Evolutionary conservation across 2,888 invertebrate species (phyloP), one percentile per base, ranked within the genome.

Genomic region (Zeuzera pyrina): DNA sequence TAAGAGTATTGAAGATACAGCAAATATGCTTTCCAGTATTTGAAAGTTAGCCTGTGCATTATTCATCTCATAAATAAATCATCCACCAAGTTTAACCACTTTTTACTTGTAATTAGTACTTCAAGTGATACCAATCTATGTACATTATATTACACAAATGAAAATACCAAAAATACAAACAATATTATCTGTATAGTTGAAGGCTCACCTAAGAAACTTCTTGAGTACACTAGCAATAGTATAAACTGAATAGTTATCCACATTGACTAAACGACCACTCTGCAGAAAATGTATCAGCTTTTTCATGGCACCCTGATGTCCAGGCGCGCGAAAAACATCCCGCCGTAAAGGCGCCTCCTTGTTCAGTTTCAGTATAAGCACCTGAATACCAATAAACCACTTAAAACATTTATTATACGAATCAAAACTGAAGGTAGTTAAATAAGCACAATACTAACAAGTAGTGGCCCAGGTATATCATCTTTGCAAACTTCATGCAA

Each of bases 211-310:
- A 34, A 98, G 87, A 83, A 98, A 98, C 83, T 97, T 98, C 86
- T 98, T 98, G 42, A 98, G 86, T 38, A 98, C 98, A 74, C 97
- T 97, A 36, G 98, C 98, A 58, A 98, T 96, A 14, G 98, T 98
- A 77, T 98, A 97, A 41, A 98, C 96, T 42, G 95, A 95, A 73
- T 95, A 97, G 71, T 96, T 95, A 67, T 95, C 95, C 60, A 95
- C 94, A 76, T 95, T 95, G 36, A 95, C 94, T 47, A 95, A 84
- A 31, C 95, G 87, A 23, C 95, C 95, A 38, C 93, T 91, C 74
- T 95, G 94, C 45, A 95, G 86, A 68, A 95, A 95, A 62, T 95
- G 95, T 52, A 94, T 93, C 22, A 95, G 85, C 67, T 95, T 95
- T 70, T 95, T 95, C 94, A 95, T 95, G 45, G 94, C 94, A 12